A percentile compares a stretch with the other conserved stretches of the same genome.
phyloP scores from a whole-genome alignment of 2,797 vertebrate genomes.

The Huso huso region DNA sequence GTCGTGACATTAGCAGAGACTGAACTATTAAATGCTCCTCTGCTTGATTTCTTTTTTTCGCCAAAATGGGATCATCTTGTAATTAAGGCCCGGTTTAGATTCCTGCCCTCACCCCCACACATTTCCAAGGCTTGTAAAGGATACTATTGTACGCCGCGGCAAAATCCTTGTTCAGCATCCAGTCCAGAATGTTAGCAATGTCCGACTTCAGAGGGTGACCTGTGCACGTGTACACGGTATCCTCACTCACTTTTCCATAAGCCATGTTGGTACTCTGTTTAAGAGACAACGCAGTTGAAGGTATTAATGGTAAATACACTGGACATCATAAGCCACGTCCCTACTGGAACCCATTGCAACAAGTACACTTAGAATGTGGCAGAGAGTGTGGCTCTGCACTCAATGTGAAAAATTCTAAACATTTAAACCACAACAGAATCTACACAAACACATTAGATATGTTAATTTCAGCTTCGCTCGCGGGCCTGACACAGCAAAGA shows the following conservation, averaged over 20 bases:
- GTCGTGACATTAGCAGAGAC: too few relatives aligned
- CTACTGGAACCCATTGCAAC: background rate
- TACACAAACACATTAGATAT: conserved; percentile 4
- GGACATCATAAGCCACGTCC: too few relatives aligned
- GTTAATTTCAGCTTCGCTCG: background rate
- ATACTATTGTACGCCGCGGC: conserved; percentile 84
- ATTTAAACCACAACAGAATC: background rate
- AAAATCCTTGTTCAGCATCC: conserved; percentile 94
- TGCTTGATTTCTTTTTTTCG: too few relatives aligned
- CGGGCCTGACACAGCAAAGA: background rate
- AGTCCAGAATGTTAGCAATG: conserved; percentile 93
- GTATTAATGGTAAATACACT: too few relatives aligned
- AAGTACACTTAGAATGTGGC: background rate
- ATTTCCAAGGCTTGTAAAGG: conserved; percentile 43
- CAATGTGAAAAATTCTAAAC: background rate
- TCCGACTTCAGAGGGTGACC: conserved; percentile 91
- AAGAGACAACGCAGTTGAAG: conserved; percentile 8
- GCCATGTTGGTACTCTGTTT: conserved; percentile 91
- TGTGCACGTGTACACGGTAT: conserved; percentile 91
- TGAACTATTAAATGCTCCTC: too few relatives aligned
- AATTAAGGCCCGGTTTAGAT: background rate
- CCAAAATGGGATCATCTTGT: too few relatives aligned
- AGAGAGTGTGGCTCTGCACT: background rate
- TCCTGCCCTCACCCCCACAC: background rate
- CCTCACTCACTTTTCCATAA: conserved; percentile 81